Conservation (phyloP, 2,113 vertebrate species). For the Lepus europaeus region DNA sequence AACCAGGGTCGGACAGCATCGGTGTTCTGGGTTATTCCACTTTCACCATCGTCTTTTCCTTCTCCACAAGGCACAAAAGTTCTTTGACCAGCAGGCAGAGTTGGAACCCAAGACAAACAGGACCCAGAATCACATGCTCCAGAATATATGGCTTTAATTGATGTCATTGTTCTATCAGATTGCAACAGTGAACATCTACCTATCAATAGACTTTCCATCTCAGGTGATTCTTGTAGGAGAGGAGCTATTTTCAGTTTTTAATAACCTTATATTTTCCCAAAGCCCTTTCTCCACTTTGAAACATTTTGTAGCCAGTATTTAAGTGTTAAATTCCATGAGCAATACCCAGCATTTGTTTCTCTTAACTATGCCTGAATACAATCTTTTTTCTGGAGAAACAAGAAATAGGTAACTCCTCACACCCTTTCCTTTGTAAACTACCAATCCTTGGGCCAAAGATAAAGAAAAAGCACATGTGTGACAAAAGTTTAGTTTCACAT, state of each 20-base stretch:
- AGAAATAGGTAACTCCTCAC: not conserved
- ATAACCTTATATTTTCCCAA: not conserved
- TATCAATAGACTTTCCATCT: not conserved
- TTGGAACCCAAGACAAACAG: not conserved
- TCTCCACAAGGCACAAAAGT: not conserved
- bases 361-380: not conserved
- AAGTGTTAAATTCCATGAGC: not conserved
- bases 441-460: not conserved
- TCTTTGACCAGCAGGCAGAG: not conserved
- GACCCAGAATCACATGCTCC: not conserved
- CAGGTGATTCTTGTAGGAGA: not conserved
- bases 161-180: not conserved
- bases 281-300: not conserved
- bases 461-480: not conserved
- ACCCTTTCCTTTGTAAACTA: not conserved
- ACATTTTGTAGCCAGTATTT: not conserved
- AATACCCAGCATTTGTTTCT: not conserved
- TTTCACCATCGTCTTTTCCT: not conserved
- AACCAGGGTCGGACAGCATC: not conserved
- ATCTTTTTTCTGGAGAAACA: not conserved
- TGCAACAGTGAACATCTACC: not conserved
- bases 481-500: not conserved
- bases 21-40: not conserved
- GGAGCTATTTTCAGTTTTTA: not conserved
- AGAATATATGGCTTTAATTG: not conserved